Evolutionary conservation across 2,888 invertebrate genomes (phyloP), one percentile per base, ranked within the genome.

Genomic region (Lithophane leautieri): DNA sequence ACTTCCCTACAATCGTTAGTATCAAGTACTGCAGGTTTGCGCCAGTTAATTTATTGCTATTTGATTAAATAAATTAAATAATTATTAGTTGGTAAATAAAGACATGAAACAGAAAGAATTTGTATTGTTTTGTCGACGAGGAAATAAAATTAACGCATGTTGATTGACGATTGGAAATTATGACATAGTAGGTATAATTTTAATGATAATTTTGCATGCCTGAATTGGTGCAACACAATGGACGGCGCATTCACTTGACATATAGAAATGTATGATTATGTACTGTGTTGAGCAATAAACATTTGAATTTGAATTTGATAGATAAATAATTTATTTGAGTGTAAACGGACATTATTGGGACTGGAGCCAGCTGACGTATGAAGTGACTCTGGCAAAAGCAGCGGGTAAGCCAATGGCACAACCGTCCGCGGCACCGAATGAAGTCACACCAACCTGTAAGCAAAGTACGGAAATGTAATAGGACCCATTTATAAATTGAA

Each of bases 331-430:
- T 79, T 83, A 67, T 70, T 47, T 44, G 14, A 62, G 14, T 22
- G 12, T 61, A 19, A 22, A 25, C 19, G 16, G 25, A 63, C 56
- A 69, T 80, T 81, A 83, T 54, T 71, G 60, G 12, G 83, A 72
- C 22, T 34, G 50, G 44, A 94, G 73, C 93, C 93, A 94, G 63
- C 73, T 44, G 22, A 90, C 60, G 84, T 76, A 94, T 14, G 91
- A 88, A 0, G 94, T 91, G 14, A 92, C 86, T 71, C 93, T 89
- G 61, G 93, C 90, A 78, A 83, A 94, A 4, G 90, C 93, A 47
- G 92, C 92, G 4, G 94, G 93, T 4, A 87, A 81, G 0, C 93
- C 92, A 7, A n/a, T 69, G 6, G 86, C 8, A 73, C 93, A 94
- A n/a, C 93, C 93, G 4, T 62, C 87, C 0, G 11, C 40, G 19